Evolutionary conservation across 1,140 invertebrate genomes (phyloP).

Genomic region (Lepidurus couesii): DNA sequence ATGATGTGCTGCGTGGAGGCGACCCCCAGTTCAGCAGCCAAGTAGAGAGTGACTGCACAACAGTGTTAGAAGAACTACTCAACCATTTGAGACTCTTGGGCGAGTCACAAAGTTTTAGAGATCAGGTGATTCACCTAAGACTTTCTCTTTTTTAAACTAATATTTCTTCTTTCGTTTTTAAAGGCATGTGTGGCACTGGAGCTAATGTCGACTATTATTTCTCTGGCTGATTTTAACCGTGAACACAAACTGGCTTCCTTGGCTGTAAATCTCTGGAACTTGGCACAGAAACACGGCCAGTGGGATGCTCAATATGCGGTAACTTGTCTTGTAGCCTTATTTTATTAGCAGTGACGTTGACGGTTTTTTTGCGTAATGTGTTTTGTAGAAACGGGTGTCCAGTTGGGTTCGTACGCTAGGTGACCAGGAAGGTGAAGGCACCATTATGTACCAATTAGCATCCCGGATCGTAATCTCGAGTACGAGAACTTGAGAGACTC

Average conservation of each 20-base stretch:
- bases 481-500: neutral
- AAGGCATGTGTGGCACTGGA: conserved; percentile 62
- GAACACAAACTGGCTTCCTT: conserved; percentile 55
- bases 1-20: conserved; percentile 84
- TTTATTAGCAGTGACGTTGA: neutral
- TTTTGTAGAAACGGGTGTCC: neutral
- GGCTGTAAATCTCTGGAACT: conserved; percentile 69
- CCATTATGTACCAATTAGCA: conserved; percentile 6
- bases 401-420: neutral
- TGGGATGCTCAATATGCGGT: conserved; percentile 51
- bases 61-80: conserved; percentile 71
- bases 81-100: conserved; percentile 54
- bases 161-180: conserved; percentile 40
- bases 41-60: conserved; percentile 68
- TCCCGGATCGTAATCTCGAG: neutral
- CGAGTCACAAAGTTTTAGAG: conserved; percentile 40
- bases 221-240: conserved; percentile 25
- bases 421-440: neutral
- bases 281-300: conserved; percentile 58
- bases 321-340: conserved; percentile 34
- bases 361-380: neutral
- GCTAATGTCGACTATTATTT: conserved; percentile 43
- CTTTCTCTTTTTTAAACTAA: conserved; percentile 22
- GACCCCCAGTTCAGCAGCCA: conserved; percentile 78
- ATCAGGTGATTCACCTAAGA: conserved; percentile 39